phyloP scores from a whole-genome alignment of 1,140 invertebrate species.

The Ceratina calcarata region DNA sequence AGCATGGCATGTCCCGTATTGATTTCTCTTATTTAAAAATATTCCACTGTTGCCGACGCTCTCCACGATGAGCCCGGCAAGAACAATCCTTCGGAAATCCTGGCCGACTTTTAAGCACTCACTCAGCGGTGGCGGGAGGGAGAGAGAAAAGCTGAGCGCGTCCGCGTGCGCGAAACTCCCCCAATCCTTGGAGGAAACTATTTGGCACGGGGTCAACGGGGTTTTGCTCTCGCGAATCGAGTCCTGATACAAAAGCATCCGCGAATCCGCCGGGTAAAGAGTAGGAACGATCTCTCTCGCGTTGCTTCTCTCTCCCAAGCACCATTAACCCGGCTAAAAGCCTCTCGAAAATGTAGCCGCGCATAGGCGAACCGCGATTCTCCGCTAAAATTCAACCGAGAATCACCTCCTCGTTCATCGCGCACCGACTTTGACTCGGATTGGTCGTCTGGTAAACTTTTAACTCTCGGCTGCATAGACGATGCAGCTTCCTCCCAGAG shows the following conservation, averaged over 20 bases:
- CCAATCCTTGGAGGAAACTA: constrained; percentile 11
- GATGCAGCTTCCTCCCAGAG: background rate
- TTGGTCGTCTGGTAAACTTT: constrained; percentile 1
- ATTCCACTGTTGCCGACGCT: too few species aligned
- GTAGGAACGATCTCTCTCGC: constrained; percentile 3
- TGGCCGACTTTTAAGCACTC: background rate
- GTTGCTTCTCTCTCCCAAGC: background rate
- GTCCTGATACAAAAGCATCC: constrained; percentile 11
- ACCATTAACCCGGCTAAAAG: constrained; percentile 5
- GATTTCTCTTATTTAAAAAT: too few species aligned
- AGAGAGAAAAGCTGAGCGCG: background rate
- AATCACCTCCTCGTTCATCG: background rate
- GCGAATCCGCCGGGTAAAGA: constrained; percentile 15
- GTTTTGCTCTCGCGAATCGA: constrained; percentile 14
- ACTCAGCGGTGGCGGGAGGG: background rate
- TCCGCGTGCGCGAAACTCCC: background rate
- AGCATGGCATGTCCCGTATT: too few species aligned
- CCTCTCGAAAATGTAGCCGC: background rate
- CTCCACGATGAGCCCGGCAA: background rate
- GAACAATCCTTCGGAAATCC: constrained; percentile 6
- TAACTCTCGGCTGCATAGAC: background rate
- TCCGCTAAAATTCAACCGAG: background rate
- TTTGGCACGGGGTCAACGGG: constrained; percentile 38
- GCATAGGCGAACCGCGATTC: background rate
- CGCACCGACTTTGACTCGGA: background rate